phyloP scores from a whole-genome alignment of 1,140 invertebrate species.

The Xylocopa sonorina region DNA sequence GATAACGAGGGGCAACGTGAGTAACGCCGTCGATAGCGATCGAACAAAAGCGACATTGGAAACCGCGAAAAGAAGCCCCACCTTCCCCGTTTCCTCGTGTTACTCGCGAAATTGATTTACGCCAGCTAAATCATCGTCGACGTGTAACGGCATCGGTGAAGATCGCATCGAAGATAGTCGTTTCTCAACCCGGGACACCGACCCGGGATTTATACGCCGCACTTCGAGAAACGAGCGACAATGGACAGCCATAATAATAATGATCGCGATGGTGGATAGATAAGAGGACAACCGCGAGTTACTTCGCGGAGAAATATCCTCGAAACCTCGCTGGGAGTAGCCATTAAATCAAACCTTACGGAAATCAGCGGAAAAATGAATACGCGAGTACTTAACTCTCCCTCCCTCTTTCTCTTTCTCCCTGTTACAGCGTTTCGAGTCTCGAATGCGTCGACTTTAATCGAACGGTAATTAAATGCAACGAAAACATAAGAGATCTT shows the following conservation, averaged over 20 bases:
- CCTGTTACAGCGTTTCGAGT: too few relatives aligned
- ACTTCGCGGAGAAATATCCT: neutral
- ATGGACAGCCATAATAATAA: slow-evolving; percentile 47
- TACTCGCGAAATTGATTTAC: slow-evolving; percentile 53
- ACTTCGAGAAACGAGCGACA: slow-evolving; percentile 39
- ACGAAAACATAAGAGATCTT: too few relatives aligned
- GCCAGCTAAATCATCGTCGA: slow-evolving; percentile 45
- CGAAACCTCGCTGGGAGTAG: neutral
- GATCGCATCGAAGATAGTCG: slow-evolving; percentile 35
- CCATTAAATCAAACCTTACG: neutral
- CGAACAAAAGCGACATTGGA: neutral
- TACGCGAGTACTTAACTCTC: neutral
- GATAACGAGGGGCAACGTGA: neutral
- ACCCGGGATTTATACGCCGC: slow-evolving; percentile 40
- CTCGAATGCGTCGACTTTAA: too few relatives aligned
- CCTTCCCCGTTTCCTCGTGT: slow-evolving; percentile 27
- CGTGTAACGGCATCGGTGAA: slow-evolving; percentile 41
- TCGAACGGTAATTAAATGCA: too few relatives aligned
- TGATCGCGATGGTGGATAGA: slow-evolving; percentile 37
- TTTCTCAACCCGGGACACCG: slow-evolving; percentile 27
- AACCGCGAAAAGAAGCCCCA: slow-evolving; percentile 20
- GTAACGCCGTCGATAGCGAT: neutral
- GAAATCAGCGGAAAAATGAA: neutral
- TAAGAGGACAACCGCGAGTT: neutral
- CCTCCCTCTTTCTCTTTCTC: too few relatives aligned